Evolutionary conservation across 1,140 invertebrate species (phyloP), one percentile per base, ranked within the genome.

Genomic region (Stegodyphus dumicola): DNA sequence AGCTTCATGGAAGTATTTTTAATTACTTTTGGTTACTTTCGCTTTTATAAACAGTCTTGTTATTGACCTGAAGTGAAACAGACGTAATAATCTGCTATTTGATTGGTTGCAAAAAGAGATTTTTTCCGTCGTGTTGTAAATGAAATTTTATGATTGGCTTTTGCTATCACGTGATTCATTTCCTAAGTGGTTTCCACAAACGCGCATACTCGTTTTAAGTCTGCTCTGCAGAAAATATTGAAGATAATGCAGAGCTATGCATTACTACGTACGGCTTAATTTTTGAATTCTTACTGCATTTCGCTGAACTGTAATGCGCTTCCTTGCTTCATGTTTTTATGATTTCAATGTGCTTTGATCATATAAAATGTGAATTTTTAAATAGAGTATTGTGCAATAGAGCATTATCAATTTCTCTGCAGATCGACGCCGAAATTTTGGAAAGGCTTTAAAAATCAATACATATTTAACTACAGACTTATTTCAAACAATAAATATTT

Each of bases 181-280:
- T 60, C 56, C 56, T 60, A 9, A 10, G 15, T 60, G 2, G 15
- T 60, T 2, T 10, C 5, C 56, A 60, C 76, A 67, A 65, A 77
- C 64, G 76, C 60, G 76, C 76, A 77, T 17, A 75, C 76, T 77
- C 60, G 60, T n/a, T 51, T 77, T 48, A 17, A 60, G 74, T 76
- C 33, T 33, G 33, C 33, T 15, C 76, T 77, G 76, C 76, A 77
- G 76, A 51, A 77, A 77, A 60, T 75, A 66, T 67, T 18, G 76
- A 66, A 66, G 60, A 77, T 77, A 66, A 77, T 77, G 76, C 76
- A 51, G 76, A 51, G n/a, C 56, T 77, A 66, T 65, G 76, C n/a
- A 76, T 76, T 76, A 48, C 18, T 60, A 33, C 13, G 7, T 15
- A 33, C 15, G 53, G 49, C 17, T 60, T 48, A 48, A 60, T 56